Evolutionary conservation across 2,797 vertebrate genomes (phyloP), one percentile per base, ranked within the genome.

Genomic region (Lutjanus argentimaculatus): DNA sequence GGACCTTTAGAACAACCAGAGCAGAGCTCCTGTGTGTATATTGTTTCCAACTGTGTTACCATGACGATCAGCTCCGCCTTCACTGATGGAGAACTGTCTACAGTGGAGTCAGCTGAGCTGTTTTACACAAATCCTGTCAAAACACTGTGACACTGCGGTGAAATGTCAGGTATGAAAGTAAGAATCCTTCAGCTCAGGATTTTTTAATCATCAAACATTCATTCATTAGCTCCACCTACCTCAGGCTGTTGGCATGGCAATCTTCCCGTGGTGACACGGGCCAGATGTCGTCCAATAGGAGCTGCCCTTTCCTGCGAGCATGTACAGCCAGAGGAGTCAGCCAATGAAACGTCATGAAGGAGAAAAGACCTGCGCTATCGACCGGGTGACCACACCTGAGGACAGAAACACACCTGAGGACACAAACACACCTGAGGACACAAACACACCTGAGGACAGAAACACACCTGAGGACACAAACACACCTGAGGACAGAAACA

Each of bases 261-360:
- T 96, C 95, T 88, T 99, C 98, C 15, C 93, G 93, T 85, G 93
- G 94, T 19, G 98, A 98, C 92, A 99, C 88, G 1, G 96, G 85
- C 97, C 97, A 98, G 45, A 98, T 89, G 1, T 99, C 96, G 49
- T 96, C 96, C 93, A 97, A 90, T 53, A 96, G 93, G 10, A 99
- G 96, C 65, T 96, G 97, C n/a, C 97, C 96, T 86, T 97, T 97
- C 89, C 94, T 97, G 91, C 96, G 95, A 0, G 97, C 97, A 49
- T 75, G 82, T 43, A 81, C 73, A 14, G 95, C 97, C 93, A 99
- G 85, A 11, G 97, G 96, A 63, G 97, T 97, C 72, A 99, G 95
- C 98, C 98, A 99, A 53, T 96, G 97, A 85, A 98, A 98, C 6
- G 97, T 98, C 97, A 98, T 98, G 70, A 95, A 97, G 88, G 98